Conservation (phyloP, 2,888 invertebrate species). For the Thecocarcelia acutangulata region DNA sequence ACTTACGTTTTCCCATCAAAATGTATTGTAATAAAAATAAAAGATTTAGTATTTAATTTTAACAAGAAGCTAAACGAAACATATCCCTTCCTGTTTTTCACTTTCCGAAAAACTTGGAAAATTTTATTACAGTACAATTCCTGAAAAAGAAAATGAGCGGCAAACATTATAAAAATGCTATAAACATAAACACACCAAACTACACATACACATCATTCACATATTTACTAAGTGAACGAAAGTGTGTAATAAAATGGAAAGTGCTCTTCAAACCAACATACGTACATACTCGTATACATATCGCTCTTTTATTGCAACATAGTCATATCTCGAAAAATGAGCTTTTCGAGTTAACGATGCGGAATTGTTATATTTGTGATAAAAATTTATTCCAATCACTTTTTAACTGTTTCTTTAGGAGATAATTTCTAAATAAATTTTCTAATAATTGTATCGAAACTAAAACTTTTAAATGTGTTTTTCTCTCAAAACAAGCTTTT, state of each 20-base stretch:
- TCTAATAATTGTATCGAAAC: no score
- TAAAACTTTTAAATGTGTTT: no score
- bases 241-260: constrained; percentile 54
- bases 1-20: neutral
- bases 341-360: no score
- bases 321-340: no score
- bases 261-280: constrained; percentile 42
- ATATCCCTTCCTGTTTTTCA: constrained; percentile 49
- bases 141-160: constrained; percentile 30
- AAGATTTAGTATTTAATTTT: neutral
- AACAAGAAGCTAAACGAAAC: constrained; percentile 10
- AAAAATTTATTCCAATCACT: no score
- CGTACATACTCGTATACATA: no score
- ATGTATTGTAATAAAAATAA: neutral
- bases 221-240: neutral
- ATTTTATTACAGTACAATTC: constrained; percentile 27
- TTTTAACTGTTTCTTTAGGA: no score
- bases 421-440: no score
- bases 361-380: no score
- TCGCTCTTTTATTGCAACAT: no score
- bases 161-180: constrained; percentile 28
- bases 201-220: neutral
- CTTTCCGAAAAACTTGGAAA: constrained; percentile 63
- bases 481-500: no score
- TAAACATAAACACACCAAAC: constrained; percentile 2